A percentile compares a stretch with the other conserved stretches of the same genome.
Conservation (phyloP, 2,888 invertebrate species). For the Onthophagus sagittarius region DNA sequence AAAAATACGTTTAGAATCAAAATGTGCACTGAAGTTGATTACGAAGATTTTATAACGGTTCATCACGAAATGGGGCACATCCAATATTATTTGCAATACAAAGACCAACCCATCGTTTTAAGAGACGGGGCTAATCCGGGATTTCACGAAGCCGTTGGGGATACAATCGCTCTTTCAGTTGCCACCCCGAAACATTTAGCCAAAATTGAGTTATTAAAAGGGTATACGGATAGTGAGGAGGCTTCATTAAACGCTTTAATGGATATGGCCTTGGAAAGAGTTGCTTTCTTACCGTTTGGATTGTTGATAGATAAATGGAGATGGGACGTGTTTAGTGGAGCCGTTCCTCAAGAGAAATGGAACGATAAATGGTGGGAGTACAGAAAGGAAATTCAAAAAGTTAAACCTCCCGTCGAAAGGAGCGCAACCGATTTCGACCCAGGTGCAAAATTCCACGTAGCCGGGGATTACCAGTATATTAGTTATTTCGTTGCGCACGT, state of each 20-base stretch:
- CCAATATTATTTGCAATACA: conserved; percentile 60
- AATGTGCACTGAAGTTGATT: conserved; percentile 57
- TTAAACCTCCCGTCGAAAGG: conserved; percentile 46
- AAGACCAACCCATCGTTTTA: conserved; percentile 52
- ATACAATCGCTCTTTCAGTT: conserved; percentile 57
- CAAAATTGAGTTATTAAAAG: conserved; percentile 44
- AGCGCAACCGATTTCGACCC: conserved; percentile 48
- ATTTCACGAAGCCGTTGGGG: conserved; percentile 62
- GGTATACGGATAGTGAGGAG: conserved; percentile 41
- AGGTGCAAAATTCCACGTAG: conserved; percentile 49
- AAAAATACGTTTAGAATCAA: conserved; percentile 61
- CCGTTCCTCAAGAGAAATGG: conserved; percentile 44
- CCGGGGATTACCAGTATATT: conserved; percentile 49
- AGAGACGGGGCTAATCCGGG: conserved; percentile 57
- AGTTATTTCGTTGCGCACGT: conserved; percentile 63
- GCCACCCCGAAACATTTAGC: conserved; percentile 52
- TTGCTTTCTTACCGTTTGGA: conserved; percentile 57
- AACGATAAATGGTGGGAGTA: conserved; percentile 49
- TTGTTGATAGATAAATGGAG: conserved; percentile 56
- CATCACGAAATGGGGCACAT: conserved; percentile 73
- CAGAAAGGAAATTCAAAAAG: conserved; percentile 46
- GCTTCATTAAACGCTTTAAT: conserved; percentile 50
- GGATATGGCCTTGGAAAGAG: conserved; percentile 48
- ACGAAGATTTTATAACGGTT: conserved; percentile 59
- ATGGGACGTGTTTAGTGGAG: conserved; percentile 53